phyloP scores from a whole-genome alignment of 35 echinoderm and acorn worm genomes.

The Stichopus chloronotus region DNA sequence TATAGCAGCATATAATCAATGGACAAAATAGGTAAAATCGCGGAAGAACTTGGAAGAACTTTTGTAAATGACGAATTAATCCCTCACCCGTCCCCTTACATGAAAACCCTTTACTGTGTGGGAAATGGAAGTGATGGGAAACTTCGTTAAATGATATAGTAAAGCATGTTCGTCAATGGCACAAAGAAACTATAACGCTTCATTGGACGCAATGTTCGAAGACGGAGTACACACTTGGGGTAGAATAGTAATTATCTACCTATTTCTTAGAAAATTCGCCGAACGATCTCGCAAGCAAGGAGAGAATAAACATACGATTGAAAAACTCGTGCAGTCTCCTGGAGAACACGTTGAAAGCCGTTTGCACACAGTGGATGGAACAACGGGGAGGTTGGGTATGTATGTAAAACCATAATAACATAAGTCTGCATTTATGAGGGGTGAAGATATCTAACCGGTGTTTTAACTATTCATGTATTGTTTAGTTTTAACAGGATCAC shows the following conservation, averaged over 20 bases:
- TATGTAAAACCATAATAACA: no score
- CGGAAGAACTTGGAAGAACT: not conserved
- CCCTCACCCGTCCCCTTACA: not conserved
- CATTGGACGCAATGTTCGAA: not conserved
- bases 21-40: not conserved
- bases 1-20: not conserved
- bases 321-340: not conserved
- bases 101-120: no score
- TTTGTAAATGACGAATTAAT: no score
- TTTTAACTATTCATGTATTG: not conserved
- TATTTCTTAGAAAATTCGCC: slow-evolving; percentile 6
- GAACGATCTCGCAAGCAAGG: not conserved
- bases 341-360: not conserved
- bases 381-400: not conserved
- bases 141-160: not conserved
- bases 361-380: slow-evolving; percentile 20
- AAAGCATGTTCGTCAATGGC: no score
- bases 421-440: not conserved
- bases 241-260: not conserved
- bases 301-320: not conserved
- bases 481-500: not conserved
- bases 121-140: no score
- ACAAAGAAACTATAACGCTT: slow-evolving; percentile 1
- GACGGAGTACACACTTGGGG: not conserved
- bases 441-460: not conserved